phyloP scores from a whole-genome alignment of 2,113 vertebrate species.

The Pontoporia blainvillei region DNA sequence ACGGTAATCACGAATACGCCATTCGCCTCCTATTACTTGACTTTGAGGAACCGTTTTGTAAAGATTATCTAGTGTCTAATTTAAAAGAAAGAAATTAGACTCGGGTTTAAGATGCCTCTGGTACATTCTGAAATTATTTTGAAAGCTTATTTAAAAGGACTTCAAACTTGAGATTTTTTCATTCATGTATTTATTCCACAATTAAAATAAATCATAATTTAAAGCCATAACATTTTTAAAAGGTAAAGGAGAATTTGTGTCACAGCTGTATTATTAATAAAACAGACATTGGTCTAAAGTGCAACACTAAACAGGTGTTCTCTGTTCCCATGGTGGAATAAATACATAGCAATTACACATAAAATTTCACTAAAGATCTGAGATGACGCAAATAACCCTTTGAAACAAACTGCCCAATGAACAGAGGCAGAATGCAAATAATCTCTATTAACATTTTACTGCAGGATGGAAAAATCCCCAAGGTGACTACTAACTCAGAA shows the following conservation, averaged over 20 bases:
- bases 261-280: background rate
- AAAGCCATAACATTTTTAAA: constrained; percentile 49
- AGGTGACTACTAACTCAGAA: background rate
- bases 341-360: constrained; percentile 46
- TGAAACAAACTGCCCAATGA: background rate
- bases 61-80: constrained; percentile 27
- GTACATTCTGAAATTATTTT: background rate
- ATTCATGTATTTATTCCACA: constrained; percentile 72
- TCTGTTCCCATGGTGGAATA: constrained; percentile 51
- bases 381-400: constrained; percentile 41
- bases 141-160: constrained; percentile 48
- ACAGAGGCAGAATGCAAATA: background rate
- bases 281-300: constrained; percentile 18
- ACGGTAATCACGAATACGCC: background rate
- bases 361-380: constrained; percentile 1
- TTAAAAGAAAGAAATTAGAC: constrained; percentile 21
- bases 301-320: constrained; percentile 22
- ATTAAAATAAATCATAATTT: constrained; percentile 58
- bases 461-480: background rate
- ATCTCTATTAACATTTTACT: constrained; percentile 13
- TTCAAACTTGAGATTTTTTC: constrained; percentile 50
- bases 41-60: background rate
- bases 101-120: background rate
- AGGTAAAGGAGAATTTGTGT: constrained; percentile 17
- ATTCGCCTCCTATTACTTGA: background rate